A percentile compares a stretch with the other conserved stretches of the same genome.
Evolutionary conservation across 2,797 vertebrate species (phyloP).

Genomic region (Eutrigla gurnardus): DNA sequence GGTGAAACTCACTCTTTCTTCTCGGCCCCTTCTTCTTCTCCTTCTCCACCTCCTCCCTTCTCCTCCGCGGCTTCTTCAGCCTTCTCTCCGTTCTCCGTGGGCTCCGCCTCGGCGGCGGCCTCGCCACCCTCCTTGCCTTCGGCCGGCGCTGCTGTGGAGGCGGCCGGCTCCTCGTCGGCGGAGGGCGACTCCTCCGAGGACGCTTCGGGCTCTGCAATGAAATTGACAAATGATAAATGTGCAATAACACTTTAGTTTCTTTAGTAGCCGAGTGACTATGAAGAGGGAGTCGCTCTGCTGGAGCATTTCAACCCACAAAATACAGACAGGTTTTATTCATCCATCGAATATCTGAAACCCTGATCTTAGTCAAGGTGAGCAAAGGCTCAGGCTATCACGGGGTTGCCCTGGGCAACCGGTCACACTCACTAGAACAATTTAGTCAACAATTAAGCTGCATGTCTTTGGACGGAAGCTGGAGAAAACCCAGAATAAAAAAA

Average conservation of each 20-base stretch:
- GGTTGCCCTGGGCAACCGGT: no score
- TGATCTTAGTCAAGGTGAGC: no score
- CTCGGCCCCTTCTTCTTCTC: conserved; percentile 35
- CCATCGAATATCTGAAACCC: no score
- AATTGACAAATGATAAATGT: neutral
- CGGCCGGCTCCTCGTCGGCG: conserved; percentile 88
- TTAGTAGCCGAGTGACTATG: neutral
- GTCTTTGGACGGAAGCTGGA: no score
- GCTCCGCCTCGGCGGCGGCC: conserved; percentile 17
- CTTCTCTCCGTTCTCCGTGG: conserved; percentile 79
- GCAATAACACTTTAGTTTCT: neutral
- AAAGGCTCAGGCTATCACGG: no score
- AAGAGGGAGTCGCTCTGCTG: neutral
- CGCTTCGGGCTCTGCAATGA: conserved; percentile 85
- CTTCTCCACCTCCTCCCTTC: conserved; percentile 22
- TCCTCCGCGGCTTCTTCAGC: conserved; percentile 61
- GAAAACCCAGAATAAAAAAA: no score
- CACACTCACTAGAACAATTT: no score
- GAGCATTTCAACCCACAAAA: no score
- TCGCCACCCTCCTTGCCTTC: conserved; percentile 70
- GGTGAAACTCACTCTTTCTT: conserved; percentile 80
- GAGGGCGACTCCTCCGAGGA: conserved; percentile 91
- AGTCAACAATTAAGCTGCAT: no score
- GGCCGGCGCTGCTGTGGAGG: conserved; percentile 81
- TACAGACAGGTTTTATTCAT: neutral